phyloP scores from a whole-genome alignment of 2,797 vertebrate genomes.

The Crypturellus tataupa region DNA sequence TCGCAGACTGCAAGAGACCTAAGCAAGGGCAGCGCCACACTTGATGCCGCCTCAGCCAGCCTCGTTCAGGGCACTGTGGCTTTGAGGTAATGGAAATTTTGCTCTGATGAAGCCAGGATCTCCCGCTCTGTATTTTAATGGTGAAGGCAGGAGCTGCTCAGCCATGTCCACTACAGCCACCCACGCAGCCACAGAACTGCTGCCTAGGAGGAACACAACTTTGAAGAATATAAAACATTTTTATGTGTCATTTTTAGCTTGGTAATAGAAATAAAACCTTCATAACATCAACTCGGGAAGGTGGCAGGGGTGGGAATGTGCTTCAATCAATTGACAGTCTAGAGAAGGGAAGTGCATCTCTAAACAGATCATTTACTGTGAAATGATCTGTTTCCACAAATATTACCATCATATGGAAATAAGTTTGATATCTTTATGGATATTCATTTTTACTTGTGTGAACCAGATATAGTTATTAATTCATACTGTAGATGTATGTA shows the following conservation, averaged over 20 bases:
- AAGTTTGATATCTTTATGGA: background rate
- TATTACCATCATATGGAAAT: background rate
- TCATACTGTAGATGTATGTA: background rate
- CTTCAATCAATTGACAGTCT: background rate
- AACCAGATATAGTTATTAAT: constrained; percentile 50
- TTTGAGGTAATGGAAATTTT: background rate
- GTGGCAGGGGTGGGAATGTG: background rate
- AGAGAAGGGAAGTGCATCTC: background rate
- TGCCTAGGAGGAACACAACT: background rate
- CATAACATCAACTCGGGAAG: background rate
- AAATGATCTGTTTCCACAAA: constrained; percentile 32
- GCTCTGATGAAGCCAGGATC: background rate
- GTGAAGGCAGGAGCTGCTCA: constrained; percentile 28
- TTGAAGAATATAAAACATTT: background rate
- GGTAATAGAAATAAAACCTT: background rate
- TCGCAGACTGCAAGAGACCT: background rate
- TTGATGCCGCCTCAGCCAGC: too few species aligned
- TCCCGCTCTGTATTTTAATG: background rate
- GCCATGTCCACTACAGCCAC: constrained; percentile 22
- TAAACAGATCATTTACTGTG: constrained; percentile 20
- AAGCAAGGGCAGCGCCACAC: too few species aligned
- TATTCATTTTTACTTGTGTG: constrained; percentile 73
- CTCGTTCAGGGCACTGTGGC: background rate
- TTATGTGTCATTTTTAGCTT: background rate
- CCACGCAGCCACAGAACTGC: background rate